Percentiles rank a stretch among this genome's conserved stretches.
These are phyloP conservation scores for Strix occidentalis DNA, from an alignment of 2,797 vertebrate genomes.

Conservation along the genomic window DNA sequence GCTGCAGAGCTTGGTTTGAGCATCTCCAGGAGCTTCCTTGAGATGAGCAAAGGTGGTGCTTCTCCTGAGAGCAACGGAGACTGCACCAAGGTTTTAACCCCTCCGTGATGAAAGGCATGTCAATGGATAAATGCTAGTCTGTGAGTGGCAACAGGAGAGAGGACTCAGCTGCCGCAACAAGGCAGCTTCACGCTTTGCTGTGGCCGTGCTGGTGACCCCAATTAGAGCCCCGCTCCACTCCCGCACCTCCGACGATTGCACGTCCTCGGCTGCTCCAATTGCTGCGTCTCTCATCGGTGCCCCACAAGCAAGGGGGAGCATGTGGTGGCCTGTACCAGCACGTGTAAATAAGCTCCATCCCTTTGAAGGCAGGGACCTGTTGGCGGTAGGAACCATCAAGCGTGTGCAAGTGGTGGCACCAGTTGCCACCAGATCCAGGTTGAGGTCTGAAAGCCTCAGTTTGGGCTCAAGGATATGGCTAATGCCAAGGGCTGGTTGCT, in stretches of 20 bases:
- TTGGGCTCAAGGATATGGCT: neutral
- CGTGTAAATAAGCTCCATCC: neutral
- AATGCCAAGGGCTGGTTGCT: no score
- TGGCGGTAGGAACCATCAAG: neutral
- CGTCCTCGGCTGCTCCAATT: rapidly evolving
- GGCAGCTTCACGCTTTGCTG: neutral
- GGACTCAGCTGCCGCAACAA: no score
- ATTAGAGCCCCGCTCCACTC: neutral
- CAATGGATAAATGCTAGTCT: rapidly evolving
- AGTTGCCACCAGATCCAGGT: neutral
- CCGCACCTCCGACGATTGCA: rapidly evolving
- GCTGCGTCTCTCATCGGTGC: neutral
- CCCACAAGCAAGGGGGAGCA: neutral
- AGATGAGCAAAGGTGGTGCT: neutral
- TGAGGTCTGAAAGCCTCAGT: neutral
- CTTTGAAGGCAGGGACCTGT: neutral
- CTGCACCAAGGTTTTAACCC: neutral
- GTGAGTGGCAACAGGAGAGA: neutral
- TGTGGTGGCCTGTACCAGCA: neutral
- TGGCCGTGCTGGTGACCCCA: neutral
- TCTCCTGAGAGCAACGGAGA: neutral
- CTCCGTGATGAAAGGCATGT: neutral
- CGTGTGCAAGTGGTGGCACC: neutral
- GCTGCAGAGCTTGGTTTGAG: neutral
- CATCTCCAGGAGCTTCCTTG: neutral